Conservation (phyloP, 35 echinoderm and acorn worm genomes). For the Ophiothrix spiculata region DNA sequence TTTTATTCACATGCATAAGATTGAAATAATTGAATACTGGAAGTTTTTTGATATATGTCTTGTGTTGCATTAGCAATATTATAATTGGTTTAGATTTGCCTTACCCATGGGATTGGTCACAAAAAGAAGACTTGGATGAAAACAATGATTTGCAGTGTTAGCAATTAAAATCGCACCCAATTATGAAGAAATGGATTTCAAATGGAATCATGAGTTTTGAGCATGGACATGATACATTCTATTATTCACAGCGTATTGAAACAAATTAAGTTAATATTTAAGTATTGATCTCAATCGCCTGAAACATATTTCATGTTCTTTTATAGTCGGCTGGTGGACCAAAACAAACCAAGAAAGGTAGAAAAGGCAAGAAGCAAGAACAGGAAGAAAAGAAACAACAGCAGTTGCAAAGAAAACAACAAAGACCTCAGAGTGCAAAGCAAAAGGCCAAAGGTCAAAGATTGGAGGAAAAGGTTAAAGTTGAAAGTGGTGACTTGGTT, state of each 20-base stretch:
- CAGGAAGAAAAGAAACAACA: slow-evolving; percentile 47
- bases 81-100: too few relatives aligned
- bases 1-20: too few relatives aligned
- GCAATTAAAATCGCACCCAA: neutral
- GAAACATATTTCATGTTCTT: too few relatives aligned
- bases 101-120: too few relatives aligned
- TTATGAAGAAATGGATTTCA: neutral
- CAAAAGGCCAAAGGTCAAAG: neutral
- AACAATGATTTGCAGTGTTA: neutral
- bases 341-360: slow-evolving; percentile 62
- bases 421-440: slow-evolving; percentile 34
- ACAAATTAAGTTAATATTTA: neutral
- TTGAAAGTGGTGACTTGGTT: neutral
- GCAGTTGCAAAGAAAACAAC: slow-evolving; percentile 43
- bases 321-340: slow-evolving; percentile 71
- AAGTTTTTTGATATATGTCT: too few relatives aligned
- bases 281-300: neutral
- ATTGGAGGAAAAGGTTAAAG: neutral
- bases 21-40: too few relatives aligned
- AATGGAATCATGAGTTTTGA: neutral
- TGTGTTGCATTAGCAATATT: too few relatives aligned
- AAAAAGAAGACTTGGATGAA: too few relatives aligned
- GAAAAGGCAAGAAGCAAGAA: slow-evolving; percentile 50
- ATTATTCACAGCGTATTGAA: neutral
- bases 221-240: neutral